Base-by-base conservation (phyloP, 2,797 vertebrate genomes). In the Fistularia commersonii region DNA sequence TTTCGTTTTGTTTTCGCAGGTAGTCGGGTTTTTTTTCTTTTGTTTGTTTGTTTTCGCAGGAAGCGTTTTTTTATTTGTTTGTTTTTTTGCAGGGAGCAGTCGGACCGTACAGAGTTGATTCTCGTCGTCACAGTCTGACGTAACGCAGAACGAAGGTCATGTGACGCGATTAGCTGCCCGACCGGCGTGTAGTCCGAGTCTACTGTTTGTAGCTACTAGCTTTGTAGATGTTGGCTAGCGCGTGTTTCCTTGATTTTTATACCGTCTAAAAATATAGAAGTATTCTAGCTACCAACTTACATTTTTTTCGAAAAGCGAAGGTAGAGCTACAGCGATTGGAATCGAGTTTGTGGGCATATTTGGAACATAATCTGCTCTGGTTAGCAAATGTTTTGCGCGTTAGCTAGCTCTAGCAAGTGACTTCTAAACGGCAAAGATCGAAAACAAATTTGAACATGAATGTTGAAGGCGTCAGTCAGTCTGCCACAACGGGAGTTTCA, bases 391-490 rank as follows among this genome's bases (percentile, higher is more conserved):
- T 15, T 48, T 38, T 31, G 45, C 12, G 51, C 15, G 59, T 38
- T 67, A 60, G 70, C 73, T 79, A 77, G 56, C 57, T 80, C 79
- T 68, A 68, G 66, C 54, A 45, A 44, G 51, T 38, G 44, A 14
- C 43, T 45, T 54, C 14, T 3, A 15, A 12, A 11, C 34, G 11
- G 14, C 8, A 37, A 53, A 43, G 41, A 46, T 41, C 8, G 15
- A 15, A 34, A 66, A 56, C 41, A 71, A 3, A 37, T 45, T 51
- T 36, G 50, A 84, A 67, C 23, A 80, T 80, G 86, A 92, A 90
- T 57, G 80, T 89, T 44, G 91, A 91, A 48, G 82, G 74, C 72
- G 58, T 66, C 14, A 85, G 81, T 10, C 89, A 89, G 59, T 66
- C 83, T n/a, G 86, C 79, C 51, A 76, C 81, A 12, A 67, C 81